phyloP scores from a whole-genome alignment of 2,888 invertebrate species.

The Trichacis sp. region DNA sequence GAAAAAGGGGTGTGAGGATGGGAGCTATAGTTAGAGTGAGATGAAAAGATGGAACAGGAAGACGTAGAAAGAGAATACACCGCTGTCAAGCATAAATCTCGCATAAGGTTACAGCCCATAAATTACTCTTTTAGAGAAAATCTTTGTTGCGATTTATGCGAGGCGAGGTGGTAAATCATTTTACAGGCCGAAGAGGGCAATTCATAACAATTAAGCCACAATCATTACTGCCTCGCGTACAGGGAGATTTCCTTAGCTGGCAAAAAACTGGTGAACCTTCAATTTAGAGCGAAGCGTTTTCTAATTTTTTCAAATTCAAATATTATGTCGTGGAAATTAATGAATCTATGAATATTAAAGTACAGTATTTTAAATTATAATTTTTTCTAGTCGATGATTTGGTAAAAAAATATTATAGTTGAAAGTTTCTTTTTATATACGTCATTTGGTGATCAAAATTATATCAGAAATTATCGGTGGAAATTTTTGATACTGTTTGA shows the following conservation, averaged over 20 bases:
- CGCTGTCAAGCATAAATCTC: constrained; percentile 51
- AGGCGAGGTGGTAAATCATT: constrained; percentile 62
- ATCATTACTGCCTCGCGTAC: constrained; percentile 20
- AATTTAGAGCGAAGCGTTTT: no score
- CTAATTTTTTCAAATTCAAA: no score
- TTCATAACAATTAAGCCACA: constrained; percentile 66
- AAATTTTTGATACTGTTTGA: no score
- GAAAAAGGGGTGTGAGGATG: background rate
- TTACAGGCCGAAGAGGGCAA: constrained; percentile 62
- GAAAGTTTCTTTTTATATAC: no score
- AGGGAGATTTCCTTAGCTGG: constrained; percentile 27
- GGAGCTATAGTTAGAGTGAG: constrained; percentile 1
- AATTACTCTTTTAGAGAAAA: constrained; percentile 66
- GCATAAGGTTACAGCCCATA: constrained; percentile 55
- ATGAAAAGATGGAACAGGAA: constrained; percentile 27
- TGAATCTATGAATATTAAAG: no score
- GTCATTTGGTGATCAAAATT: no score
- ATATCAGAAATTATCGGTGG: no score
- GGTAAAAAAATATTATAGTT: no score
- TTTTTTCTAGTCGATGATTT: background rate
- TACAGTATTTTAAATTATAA: no score
- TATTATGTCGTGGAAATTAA: no score
- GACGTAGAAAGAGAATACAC: constrained; percentile 32
- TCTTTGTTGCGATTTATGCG: constrained; percentile 66
- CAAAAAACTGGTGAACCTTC: constrained; percentile 24